Base-by-base conservation (phyloP, 2,888 invertebrate species). In the Tuta absoluta region DNA sequence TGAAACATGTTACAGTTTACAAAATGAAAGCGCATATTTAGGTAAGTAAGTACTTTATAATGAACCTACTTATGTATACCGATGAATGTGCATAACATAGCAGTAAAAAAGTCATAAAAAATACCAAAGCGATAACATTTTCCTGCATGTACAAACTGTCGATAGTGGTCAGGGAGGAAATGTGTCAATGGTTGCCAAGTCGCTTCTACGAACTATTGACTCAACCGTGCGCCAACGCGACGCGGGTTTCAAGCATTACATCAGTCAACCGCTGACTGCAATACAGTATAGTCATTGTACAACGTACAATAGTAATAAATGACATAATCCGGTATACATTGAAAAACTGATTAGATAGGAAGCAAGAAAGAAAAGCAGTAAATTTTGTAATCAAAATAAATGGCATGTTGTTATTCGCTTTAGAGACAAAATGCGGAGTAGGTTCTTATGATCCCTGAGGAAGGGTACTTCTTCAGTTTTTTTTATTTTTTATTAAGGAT, bases 151-250 rank as follows among this genome's bases (percentile, higher is more conserved):
- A 33, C 33, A 33, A 45, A 49, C 12, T 0, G 59, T 57, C 59
- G 62, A 66, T 64, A 53, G 53, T 28, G 53, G 28, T 53, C n/a
- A 28, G 2, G 14, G 21, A 70, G 66, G 62, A 66, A 58, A 59
- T 66, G 63, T 64, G 63, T 62, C 65, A 65, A 65, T n/a, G 56
- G 63, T 64, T 59, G 70, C 67, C 69, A 65, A 56, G 64, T 56
- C 21, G 58, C 56, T 76, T 78, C 75, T 69, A 62, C 62, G 77
- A 75, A 78, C 66, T 58, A 68, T 70, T 75, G 76, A 75, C 66
- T 75, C 77, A 77, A 65, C 69, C 51, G 62, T 24, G 53, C 21
- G 37, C n/a, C 33, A n/a, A 14, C 45, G 58, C 33, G n/a, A 14
- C 45, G 58, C 33, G n/a, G 45, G n/a, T 45, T 28, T 28, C 19